These are phyloP conservation scores for Mormoops blainvillei DNA, from an alignment of 2,113 vertebrate species.

Conservation along the genomic window DNA sequence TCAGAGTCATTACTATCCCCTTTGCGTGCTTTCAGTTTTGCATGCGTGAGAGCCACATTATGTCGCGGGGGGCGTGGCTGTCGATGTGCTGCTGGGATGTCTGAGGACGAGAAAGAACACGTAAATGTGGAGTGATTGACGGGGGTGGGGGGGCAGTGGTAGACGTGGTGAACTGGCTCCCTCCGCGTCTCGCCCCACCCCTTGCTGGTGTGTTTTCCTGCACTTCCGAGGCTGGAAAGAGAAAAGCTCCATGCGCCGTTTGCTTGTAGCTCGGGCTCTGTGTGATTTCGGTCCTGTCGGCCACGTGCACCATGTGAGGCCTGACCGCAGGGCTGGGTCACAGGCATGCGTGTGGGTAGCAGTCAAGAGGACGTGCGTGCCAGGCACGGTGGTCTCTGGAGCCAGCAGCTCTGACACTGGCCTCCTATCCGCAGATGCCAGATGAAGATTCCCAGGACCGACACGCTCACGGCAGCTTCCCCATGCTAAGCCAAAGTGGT, in stretches of 20 bases:
- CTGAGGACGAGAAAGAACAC: neutral
- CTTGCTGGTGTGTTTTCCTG: neutral
- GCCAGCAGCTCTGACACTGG: neutral
- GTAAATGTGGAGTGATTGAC: neutral
- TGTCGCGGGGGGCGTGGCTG: neutral
- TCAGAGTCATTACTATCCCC: neutral
- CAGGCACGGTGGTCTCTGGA: neutral
- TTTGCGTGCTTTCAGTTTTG: neutral
- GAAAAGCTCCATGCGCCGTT: neutral
- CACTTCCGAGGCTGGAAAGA: neutral
- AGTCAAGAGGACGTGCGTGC: neutral
- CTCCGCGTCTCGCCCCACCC: neutral
- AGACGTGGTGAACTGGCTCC: neutral
- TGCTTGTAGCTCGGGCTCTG: neutral
- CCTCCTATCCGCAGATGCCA: neutral
- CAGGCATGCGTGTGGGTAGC: neutral
- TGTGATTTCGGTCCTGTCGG: neutral
- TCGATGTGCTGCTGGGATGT: neutral
- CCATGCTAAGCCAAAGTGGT: neutral
- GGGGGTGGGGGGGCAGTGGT: neutral
- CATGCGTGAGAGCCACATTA: neutral
- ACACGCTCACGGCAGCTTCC: neutral
- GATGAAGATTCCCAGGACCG: neutral
- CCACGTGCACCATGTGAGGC: neutral
- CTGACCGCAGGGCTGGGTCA: neutral